These are phyloP conservation scores for Craseonycteris thonglongyai DNA, from an alignment of 2,113 vertebrate genomes.

Conservation along the genomic window DNA sequence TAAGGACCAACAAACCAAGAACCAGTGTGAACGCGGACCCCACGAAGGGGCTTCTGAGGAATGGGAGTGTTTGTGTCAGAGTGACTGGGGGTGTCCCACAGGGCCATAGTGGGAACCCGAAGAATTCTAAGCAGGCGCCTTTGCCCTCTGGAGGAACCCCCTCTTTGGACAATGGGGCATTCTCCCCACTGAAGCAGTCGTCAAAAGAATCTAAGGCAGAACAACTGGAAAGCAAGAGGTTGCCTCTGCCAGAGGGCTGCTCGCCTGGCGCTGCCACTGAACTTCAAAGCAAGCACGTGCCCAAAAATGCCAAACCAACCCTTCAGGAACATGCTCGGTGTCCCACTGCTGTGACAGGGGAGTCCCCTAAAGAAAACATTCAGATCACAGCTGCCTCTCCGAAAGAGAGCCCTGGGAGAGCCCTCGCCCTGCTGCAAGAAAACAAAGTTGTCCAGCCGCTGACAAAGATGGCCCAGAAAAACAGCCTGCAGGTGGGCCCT, in stretches of 20 bases:
- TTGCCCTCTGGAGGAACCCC: conserved; percentile 68
- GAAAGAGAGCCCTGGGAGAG: conserved; percentile 73
- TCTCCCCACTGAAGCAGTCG: conserved; percentile 82
- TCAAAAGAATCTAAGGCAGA: conserved; percentile 77
- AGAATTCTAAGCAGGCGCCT: conserved; percentile 74
- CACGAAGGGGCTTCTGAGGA: conserved; percentile 87
- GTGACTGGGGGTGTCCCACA: conserved; percentile 71
- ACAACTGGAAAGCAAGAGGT: conserved; percentile 76
- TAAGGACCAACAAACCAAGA: conserved; percentile 91
- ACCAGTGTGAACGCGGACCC: conserved; percentile 90
- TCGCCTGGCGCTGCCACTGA: conserved; percentile 13
- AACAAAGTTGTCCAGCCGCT: conserved; percentile 71
- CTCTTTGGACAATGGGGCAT: conserved; percentile 66
- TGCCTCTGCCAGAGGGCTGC: conserved; percentile 38
- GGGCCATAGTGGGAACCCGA: conserved; percentile 73
- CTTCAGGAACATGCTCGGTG: conserved; percentile 60
- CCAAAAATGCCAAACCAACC: conserved; percentile 55
- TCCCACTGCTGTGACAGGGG: neutral
- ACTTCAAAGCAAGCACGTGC: conserved; percentile 74
- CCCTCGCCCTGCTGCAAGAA: conserved; percentile 60
- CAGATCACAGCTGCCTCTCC: conserved; percentile 69
- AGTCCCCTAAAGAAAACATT: conserved; percentile 73
- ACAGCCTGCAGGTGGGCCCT: conserved; percentile 41
- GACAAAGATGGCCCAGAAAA: conserved; percentile 77
- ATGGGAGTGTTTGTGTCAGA: conserved; percentile 85